These are phyloP conservation scores for Tethya wilhelma DNA, from an alignment of 37 sponge, comb jelly and placozoan species.

Conservation along the genomic window DNA sequence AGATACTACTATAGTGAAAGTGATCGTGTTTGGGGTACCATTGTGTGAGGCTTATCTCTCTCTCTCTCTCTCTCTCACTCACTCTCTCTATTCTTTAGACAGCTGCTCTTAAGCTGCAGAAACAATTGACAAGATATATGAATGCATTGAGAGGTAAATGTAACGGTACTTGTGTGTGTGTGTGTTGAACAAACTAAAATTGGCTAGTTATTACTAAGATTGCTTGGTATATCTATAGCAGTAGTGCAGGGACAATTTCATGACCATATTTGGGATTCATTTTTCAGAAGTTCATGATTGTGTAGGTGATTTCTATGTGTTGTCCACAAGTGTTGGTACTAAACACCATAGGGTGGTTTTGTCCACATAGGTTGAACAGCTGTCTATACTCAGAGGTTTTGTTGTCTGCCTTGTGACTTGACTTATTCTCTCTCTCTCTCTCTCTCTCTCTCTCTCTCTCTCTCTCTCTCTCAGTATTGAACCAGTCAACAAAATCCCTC, in stretches of 20 bases:
- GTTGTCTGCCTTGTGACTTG: no score
- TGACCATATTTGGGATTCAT: no score
- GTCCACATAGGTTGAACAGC: no score
- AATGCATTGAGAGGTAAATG: conserved; percentile 58
- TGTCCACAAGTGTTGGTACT: no score
- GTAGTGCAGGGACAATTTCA: no score
- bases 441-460: conserved; percentile 22
- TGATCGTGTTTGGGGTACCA: background rate
- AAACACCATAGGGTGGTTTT: no score
- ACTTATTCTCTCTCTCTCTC: conserved; percentile 20
- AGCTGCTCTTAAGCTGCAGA: conserved; percentile 57
- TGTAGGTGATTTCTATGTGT: no score
- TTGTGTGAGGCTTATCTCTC: background rate
- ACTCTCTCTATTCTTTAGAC: conserved; percentile 48
- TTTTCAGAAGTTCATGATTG: no score
- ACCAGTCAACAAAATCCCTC: conserved; percentile 41
- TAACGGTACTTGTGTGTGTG: background rate
- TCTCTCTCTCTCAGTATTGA: conserved; percentile 22
- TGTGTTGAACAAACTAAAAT: background rate
- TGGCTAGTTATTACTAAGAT: background rate
- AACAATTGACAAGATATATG: conserved; percentile 61
- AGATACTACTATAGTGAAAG: background rate
- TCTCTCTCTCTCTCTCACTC: conserved; percentile 55
- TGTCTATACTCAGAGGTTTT: no score
- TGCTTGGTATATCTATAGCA: no score